Evolutionary conservation across 2,888 invertebrate genomes (phyloP).

Genomic region (Macrophya annulata): DNA sequence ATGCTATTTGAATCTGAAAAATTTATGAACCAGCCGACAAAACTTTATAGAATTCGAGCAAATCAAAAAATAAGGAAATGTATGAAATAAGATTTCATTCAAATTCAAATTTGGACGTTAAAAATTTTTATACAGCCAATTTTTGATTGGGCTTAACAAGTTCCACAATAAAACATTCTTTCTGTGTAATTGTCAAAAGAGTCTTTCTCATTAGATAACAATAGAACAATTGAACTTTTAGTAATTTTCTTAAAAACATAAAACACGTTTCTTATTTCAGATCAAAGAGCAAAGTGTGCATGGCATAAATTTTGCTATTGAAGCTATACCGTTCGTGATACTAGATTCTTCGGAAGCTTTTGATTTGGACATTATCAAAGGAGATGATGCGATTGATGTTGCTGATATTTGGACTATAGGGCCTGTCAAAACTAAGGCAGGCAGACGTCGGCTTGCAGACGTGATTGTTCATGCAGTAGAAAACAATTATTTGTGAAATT

Average conservation of each 20-base stretch:
- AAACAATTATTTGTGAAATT: slow-evolving; percentile 81
- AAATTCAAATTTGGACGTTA: no score
- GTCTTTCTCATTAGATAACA: background rate
- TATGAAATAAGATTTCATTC: no score
- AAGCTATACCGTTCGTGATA: slow-evolving; percentile 83
- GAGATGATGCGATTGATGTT: slow-evolving; percentile 82
- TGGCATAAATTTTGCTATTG: slow-evolving; percentile 83
- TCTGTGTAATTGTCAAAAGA: no score
- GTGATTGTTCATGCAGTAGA: slow-evolving; percentile 86
- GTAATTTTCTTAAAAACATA: background rate
- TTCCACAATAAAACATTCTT: no score
- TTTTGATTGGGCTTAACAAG: no score
- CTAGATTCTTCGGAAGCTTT: slow-evolving; percentile 83
- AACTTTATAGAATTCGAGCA: background rate
- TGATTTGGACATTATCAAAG: slow-evolving; percentile 82
- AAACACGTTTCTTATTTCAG: slow-evolving; percentile 60
- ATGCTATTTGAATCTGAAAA: background rate
- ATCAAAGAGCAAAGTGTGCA: slow-evolving; percentile 82
- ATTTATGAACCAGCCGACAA: background rate
- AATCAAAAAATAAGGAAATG: no score
- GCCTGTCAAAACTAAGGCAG: slow-evolving; percentile 83
- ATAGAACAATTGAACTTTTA: background rate
- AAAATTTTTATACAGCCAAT: no score
- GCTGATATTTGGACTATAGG: slow-evolving; percentile 85
- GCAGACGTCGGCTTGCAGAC: slow-evolving; percentile 84